Conservation (phyloP, 23 tunicate genomes). For the Corella eumyota region DNA sequence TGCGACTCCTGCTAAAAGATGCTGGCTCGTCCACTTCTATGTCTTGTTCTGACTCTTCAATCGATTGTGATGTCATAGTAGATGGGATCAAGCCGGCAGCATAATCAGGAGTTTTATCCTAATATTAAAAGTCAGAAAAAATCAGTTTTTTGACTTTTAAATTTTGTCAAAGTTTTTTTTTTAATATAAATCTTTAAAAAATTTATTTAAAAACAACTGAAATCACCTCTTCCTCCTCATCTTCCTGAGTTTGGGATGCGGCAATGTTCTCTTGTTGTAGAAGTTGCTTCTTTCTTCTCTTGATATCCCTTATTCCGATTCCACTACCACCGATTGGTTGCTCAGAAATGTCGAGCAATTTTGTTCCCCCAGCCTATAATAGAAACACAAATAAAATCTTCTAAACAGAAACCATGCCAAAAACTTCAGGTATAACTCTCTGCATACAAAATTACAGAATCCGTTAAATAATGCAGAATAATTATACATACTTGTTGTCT, state of each 20-base stretch:
- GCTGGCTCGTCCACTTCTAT: too few relatives aligned
- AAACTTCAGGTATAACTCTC: too few relatives aligned
- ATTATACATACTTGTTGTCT: constrained; percentile 43
- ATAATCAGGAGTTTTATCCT: constrained; percentile 60
- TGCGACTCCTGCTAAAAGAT: constrained; percentile 13
- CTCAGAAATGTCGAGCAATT: constrained; percentile 84
- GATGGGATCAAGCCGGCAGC: constrained; percentile 67
- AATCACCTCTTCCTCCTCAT: constrained; percentile 22
- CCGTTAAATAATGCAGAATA: too few relatives aligned
- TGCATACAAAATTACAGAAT: too few relatives aligned
- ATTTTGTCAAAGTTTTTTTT: too few relatives aligned
- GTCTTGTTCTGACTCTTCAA: constrained; percentile 4
- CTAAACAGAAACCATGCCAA: too few relatives aligned
- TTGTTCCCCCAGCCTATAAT: constrained; percentile 87
- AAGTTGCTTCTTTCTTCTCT: constrained; percentile 64
- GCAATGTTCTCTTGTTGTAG: constrained; percentile 17
- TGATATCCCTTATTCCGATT: constrained; percentile 48
- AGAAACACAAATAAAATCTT: too few relatives aligned
- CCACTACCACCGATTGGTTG: constrained; percentile 78
- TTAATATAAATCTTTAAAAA: background rate
- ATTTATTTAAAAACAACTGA: background rate
- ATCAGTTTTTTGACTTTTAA: too few relatives aligned
- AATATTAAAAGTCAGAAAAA: background rate
- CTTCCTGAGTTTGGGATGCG: constrained; percentile 11
- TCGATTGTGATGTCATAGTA: constrained; percentile 14